Base-by-base conservation (phyloP, 2,888 invertebrate genomes). In the Nomada hirtipes region DNA sequence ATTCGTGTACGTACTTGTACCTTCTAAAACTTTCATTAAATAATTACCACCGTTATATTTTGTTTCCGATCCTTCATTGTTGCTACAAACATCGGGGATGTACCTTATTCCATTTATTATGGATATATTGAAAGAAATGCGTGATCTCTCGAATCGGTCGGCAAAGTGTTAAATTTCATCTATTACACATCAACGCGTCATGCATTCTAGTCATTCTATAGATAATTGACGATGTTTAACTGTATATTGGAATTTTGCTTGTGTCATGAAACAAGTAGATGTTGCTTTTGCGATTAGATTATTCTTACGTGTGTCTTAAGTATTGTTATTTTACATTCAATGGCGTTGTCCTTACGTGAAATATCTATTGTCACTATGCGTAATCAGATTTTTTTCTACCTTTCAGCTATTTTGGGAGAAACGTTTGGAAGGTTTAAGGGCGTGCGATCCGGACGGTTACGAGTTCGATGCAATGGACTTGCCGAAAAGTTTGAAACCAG, bases 401-500 rank as follows among this genome's bases (percentile, higher is more conserved):
- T 92, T 92, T 26, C 90, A 93, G 93, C 94, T 97, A 75, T 96
- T 97, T 90, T 97, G 97, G 97, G 97, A 97, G 91, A 97, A 98
- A 92, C 95, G 97, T 83, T 94, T 97, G 72, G 94, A 98, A 95
- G 97, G 98, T 13, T 94, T 99, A 83, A 96, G 97, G 80, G 98
- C 99, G 0, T 98, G 98, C 93, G 98, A 98, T 94, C 96, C 97
- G 10, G 97, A 97, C 90, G 98, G 98, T 44, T 96, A 95, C 74
- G 97, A 97, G 81, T 96, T 98, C 88, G 97, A 97, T 84, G 96
- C 96, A 1, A 97, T 98, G 94, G 97, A 98, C 81, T 94, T 99
- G 76, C 98, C 99, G 0, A 97, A 96, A 91, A 96, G 97, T 79
- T 95, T 98, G 71, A 96, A 96, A 92, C 96, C 98, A 0, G 96